Evolutionary conservation across 2,888 invertebrate species (phyloP).

Genomic region (Pachycephus smyrnensis): DNA sequence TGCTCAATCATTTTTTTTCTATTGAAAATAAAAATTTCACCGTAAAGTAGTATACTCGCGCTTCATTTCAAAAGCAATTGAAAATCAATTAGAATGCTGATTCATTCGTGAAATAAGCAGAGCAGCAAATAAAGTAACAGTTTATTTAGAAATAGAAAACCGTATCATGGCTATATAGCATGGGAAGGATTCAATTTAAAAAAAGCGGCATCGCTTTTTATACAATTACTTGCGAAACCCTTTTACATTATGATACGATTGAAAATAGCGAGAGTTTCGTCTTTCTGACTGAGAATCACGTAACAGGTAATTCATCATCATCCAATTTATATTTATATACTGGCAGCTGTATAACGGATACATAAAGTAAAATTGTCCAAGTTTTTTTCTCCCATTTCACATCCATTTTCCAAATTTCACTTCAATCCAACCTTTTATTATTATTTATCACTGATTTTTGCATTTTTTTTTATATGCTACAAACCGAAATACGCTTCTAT

Average conservation of each 20-base stretch:
- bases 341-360: not conserved
- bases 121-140: not conserved
- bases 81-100: not conserved
- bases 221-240: not conserved
- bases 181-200: not conserved
- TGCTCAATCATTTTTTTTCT: not conserved
- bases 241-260: not conserved
- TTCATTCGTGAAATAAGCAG: not conserved
- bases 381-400: not conserved
- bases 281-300: not conserved
- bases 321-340: not conserved
- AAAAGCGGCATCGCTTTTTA: not conserved
- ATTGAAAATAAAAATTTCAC: not conserved
- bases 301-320: not conserved
- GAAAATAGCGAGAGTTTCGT: not conserved
- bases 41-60: not conserved
- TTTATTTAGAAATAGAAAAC: not conserved
- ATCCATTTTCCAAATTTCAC: not conserved
- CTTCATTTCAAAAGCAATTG: not conserved
- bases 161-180: not conserved
- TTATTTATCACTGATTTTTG: not conserved
- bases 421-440: not conserved
- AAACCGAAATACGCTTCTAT: not conserved
- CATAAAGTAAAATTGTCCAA: not conserved
- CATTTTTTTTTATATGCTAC: not conserved